Percentiles rank a stretch among this genome's conserved stretches.
phyloP scores from a whole-genome alignment of 2,888 invertebrate genomes.

The Dicycla oo region DNA sequence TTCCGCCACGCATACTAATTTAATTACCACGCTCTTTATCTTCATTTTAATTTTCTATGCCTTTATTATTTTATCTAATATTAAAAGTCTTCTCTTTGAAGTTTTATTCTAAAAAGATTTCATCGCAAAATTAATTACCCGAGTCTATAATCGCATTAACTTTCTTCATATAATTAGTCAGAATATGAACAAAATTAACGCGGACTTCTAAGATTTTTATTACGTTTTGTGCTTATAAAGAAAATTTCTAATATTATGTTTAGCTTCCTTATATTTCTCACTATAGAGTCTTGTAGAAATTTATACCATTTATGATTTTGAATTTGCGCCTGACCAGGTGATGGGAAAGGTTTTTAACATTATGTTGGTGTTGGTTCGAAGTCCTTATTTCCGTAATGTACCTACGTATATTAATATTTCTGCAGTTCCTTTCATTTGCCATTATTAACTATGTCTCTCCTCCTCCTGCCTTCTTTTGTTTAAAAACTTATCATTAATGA shows the following conservation, averaged over 20 bases:
- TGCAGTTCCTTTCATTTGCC: neutral
- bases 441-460: neutral
- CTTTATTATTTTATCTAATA: conserved; percentile 7
- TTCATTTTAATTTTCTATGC: conserved; percentile 16
- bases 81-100: conserved; percentile 10
- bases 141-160: conserved; percentile 23
- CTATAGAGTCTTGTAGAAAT: neutral
- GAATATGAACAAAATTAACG: conserved; percentile 12
- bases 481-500: neutral
- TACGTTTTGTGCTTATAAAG: neutral
- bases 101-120: conserved; percentile 19
- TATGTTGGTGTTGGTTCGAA: neutral
- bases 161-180: conserved; percentile 33
- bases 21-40: conserved; percentile 19
- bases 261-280: neutral
- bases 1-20: conserved; percentile 44
- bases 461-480: too few species aligned
- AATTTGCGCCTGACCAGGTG: too few species aligned
- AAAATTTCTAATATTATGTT: neutral
- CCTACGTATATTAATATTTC: neutral
- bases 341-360: neutral
- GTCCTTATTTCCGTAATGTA: neutral
- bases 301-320: neutral
- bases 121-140: conserved; percentile 35
- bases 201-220: neutral